Percentiles rank a stretch among this genome's conserved stretches.
These are phyloP conservation scores for Pseudochirops cupreus DNA, from an alignment of 2,797 vertebrate genomes.

Conservation along the genomic window DNA sequence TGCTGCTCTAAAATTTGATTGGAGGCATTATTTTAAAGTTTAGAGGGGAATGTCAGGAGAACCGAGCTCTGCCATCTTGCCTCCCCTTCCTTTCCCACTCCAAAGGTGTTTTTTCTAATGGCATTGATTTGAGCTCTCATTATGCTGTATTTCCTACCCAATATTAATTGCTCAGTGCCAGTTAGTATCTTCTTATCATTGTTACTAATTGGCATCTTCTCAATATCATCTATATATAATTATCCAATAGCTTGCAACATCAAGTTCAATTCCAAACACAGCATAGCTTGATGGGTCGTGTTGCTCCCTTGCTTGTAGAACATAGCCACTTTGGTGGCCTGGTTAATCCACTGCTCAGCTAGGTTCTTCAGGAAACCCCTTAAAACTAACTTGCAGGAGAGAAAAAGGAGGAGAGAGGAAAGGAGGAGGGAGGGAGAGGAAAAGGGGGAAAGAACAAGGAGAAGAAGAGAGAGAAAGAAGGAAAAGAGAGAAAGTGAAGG, in stretches of 20 bases:
- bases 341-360: neutral
- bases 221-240: neutral
- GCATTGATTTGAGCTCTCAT: neutral
- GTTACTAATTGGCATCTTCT: neutral
- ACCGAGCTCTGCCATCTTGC: neutral
- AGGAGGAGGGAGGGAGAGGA: neutral
- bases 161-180: neutral
- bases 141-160: neutral
- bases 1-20: neutral
- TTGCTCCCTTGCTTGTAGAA: neutral
- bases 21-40: neutral
- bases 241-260: neutral
- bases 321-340: neutral
- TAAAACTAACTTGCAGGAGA: neutral
- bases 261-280: neutral
- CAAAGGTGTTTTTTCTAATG: neutral
- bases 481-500: neutral
- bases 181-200: neutral
- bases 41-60: neutral
- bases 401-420: neutral
- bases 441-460: no score
- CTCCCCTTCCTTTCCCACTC: neutral
- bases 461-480: neutral
- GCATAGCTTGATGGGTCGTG: neutral
- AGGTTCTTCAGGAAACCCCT: neutral